Evolutionary conservation across 2,113 vertebrate genomes (phyloP), one percentile per base, ranked within the genome.

Genomic region (Petrocephalus microphthalmus): DNA sequence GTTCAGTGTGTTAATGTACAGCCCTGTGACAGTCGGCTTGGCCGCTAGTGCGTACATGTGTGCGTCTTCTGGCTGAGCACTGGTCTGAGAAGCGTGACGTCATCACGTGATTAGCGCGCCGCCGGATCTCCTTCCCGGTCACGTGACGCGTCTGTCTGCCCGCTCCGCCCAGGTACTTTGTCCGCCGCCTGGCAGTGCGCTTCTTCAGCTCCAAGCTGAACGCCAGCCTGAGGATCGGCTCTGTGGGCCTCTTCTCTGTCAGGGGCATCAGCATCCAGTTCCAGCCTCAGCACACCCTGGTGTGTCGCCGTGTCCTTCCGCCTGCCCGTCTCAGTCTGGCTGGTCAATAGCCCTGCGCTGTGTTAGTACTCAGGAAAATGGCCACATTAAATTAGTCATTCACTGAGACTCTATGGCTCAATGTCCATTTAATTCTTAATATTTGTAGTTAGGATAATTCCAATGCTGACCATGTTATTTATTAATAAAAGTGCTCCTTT

Each of bases 251-350:
- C 91, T 97, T 99, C 90, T 97, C 97, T 91, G 94, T 98, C 20
- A 94, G 95, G 88, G 97, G 98, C 91, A 93, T 99, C 74, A 98
- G 96, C 92, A 92, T 99, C 92, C 97, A 97, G 91, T 98, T 99
- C 95, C 96, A 96, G 90, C 97, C 97, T 86, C 98, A 97, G 85
- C 95, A 96, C 90, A 98, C 96, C 0, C 94, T 99, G 96, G 98
- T 99, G 92, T 92, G 97, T 94, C 71, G 60, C 89, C 51, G 22
- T n/a, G 22, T 42, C 45, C 37, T 49, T 8, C 20, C 7, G 11
- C 45, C 20, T 17, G 29, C 17, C 45, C 33, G 11, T 84, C 13
- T 19, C 85, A 29, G 25, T 67, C 60, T 67, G 8, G 3, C n/a
- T 74, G 29, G 13, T 78, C 33, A n/a, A 4, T 42, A 42, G 5